Base-by-base conservation (phyloP, 2,888 invertebrate species). In the Brenthis daphne region DNA sequence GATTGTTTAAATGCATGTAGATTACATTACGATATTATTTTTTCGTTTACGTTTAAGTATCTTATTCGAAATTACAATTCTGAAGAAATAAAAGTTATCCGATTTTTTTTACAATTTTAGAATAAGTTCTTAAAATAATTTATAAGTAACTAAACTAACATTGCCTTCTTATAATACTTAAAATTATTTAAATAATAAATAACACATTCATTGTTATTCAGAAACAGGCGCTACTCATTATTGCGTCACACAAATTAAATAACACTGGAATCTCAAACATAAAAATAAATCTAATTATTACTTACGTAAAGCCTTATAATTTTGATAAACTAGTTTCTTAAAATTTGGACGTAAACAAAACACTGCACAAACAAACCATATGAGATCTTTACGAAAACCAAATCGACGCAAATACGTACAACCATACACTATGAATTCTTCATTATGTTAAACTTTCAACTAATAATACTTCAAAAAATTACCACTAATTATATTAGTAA, bases 321-420 rank as follows among this genome's bases (percentile, higher is more conserved):
- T 77, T 82, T 82, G 79, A 81, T 80, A 82, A 75, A 80, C 78
- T 81, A 83, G 82, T 83, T 88, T 83, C 79, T 88, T 90, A 92
- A 92, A 92, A 91, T 92, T 92, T 92, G 82, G 90, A 87, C 87
- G 89, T 89, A 87, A 92, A 91, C 88, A 92, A 90, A 92, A 92
- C 92, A 91, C 92, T 92, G 89, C 92, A 92, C 92, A 92, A 92
- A 92, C 91, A 90, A 92, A 89, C 87, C 87, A 78, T 91, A 92
- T 92, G 92, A 92, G 92, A 92, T 92, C 92, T 92, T 92, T 86
- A 90, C 89, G 92, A 92, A 92, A 92, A 92, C 92, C 92, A 91
- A 92, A 90, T 87, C 89, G 81, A 82, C 82, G 82, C 85, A 80
- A 86, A 84, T 87, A 89, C 87, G 80, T 86, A 89, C 88, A 87